phyloP scores from a whole-genome alignment of 2,113 vertebrate species.

The Pygathrix nemaeus region DNA sequence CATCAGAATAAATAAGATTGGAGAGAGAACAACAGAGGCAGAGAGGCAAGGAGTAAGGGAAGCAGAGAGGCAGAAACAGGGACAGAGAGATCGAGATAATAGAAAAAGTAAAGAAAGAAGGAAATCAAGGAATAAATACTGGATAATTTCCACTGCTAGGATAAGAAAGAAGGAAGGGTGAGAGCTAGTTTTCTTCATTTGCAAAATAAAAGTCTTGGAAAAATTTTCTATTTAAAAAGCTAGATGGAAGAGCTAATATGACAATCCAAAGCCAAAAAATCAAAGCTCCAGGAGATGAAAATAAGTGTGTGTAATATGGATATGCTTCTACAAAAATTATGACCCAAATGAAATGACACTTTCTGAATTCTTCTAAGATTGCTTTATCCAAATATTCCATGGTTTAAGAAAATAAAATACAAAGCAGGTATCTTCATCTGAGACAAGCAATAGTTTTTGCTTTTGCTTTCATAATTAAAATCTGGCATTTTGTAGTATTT shows the following conservation, averaged over 20 bases:
- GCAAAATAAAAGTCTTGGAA: not conserved
- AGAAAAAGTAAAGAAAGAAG: not conserved
- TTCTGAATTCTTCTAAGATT: not conserved
- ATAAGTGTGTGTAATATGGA: not conserved
- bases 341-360: not conserved
- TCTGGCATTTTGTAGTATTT: not conserved
- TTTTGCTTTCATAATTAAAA: not conserved
- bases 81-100: not conserved
- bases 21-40: not conserved
- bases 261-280: not conserved
- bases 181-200: not conserved
- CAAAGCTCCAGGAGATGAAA: not conserved
- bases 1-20: not conserved
- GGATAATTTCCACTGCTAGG: not conserved
- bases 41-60: not conserved
- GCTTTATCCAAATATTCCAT: not conserved
- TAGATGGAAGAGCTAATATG: not conserved
- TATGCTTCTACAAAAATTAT: not conserved
- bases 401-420: conserved; percentile 18
- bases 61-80: not conserved
- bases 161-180: not conserved
- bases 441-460: not conserved
- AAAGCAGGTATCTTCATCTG: not conserved
- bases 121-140: not conserved
- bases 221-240: not conserved